Percentiles rank a stretch among this genome's conserved stretches.
phyloP scores from a whole-genome alignment of 1,140 invertebrate genomes.

The Physella acuta region DNA sequence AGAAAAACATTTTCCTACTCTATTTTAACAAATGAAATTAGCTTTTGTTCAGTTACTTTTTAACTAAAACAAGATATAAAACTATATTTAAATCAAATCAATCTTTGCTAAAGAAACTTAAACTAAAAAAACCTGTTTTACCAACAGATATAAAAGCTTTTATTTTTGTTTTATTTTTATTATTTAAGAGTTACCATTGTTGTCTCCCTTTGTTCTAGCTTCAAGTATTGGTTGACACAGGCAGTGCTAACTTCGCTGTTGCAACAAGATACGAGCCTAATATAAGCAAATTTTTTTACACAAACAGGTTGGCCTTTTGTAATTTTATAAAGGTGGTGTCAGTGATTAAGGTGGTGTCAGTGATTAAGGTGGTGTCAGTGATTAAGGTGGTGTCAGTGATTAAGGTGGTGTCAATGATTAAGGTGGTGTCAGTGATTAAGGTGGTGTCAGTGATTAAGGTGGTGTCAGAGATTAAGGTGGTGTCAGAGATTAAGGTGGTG shows the following conservation, averaged over 20 bases:
- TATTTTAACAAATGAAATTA: not conserved
- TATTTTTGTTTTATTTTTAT: not conserved
- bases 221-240: conserved; percentile 62
- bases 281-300: conserved; percentile 50
- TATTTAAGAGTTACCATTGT: not conserved
- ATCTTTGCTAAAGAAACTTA: not conserved
- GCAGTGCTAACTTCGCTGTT: conserved; percentile 63
- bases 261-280: conserved; percentile 49
- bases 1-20: not conserved
- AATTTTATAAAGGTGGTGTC: not conserved
- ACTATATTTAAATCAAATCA: not conserved
- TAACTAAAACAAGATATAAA: not conserved
- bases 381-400: not conserved
- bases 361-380: not conserved
- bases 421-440: not conserved
- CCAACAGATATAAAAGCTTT: not conserved
- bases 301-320: conserved; percentile 39
- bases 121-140: not conserved
- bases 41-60: not conserved
- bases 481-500: not conserved
- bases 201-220: conserved; percentile 47
- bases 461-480: not conserved
- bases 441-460: not conserved
- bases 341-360: not conserved
- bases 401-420: not conserved